Conservation (phyloP, 2,888 invertebrate genomes). For the Therioaphis trifolii region DNA sequence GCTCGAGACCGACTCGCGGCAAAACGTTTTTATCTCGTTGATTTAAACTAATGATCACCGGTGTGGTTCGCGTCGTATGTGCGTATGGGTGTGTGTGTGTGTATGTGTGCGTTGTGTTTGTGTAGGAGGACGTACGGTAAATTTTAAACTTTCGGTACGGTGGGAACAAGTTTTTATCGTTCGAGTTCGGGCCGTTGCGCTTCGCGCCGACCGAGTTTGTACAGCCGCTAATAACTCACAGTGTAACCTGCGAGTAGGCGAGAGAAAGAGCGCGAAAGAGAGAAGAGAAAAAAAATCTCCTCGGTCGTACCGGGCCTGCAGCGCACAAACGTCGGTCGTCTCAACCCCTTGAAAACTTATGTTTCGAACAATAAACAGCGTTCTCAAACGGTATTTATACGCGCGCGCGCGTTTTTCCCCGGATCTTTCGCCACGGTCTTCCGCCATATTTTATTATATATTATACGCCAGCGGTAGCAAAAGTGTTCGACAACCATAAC, state of each 20-base stretch:
- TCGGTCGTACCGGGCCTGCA: too few species aligned
- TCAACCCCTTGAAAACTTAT: constrained; percentile 64
- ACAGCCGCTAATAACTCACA: constrained; percentile 66
- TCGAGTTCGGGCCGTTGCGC: constrained; percentile 68
- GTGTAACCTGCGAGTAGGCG: constrained; percentile 63
- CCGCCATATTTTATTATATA: too few species aligned
- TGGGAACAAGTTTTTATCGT: constrained; percentile 55
- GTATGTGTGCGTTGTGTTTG: background rate
- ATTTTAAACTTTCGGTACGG: constrained; percentile 55
- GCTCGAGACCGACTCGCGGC: background rate
- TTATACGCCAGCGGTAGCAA: too few species aligned
- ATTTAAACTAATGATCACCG: constrained; percentile 6
- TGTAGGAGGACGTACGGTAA: constrained; percentile 28
- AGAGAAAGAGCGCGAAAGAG: background rate
- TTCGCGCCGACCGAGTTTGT: constrained; percentile 71
- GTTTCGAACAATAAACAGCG: constrained; percentile 40
- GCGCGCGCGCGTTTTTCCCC: too few species aligned
- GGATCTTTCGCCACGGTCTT: too few species aligned
- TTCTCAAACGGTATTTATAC: too few species aligned
- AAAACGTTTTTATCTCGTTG: constrained; percentile 13
- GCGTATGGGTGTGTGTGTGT: background rate
- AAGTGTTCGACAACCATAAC: too few species aligned
- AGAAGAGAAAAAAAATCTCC: too few species aligned
- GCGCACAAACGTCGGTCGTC: too few species aligned
- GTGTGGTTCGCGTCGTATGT: background rate